phyloP scores from a whole-genome alignment of 1,140 invertebrate genomes.

The Hycleus phaleratus region DNA sequence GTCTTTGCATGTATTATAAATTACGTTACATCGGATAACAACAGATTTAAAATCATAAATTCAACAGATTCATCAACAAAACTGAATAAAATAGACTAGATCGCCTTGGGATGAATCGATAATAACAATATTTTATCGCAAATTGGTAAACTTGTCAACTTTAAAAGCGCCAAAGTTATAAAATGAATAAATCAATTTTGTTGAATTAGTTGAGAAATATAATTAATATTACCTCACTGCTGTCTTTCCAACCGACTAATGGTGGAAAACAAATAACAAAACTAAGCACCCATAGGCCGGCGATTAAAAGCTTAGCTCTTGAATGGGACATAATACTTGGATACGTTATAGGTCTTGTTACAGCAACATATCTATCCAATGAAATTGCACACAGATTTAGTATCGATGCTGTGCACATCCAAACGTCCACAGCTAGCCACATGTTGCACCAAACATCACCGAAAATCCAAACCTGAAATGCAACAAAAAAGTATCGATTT shows the following conservation, averaged over 20 bases:
- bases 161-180: too few species aligned
- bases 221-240: conserved; percentile 48
- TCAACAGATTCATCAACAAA: too few species aligned
- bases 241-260: conserved; percentile 87
- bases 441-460: conserved; percentile 86
- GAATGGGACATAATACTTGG: conserved; percentile 86
- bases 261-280: conserved; percentile 97
- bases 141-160: too few species aligned
- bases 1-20: too few species aligned
- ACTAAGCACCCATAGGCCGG: conserved; percentile 86
- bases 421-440: conserved; percentile 91
- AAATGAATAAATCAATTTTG: background rate
- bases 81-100: too few species aligned
- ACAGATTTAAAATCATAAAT: too few species aligned
- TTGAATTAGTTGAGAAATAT: background rate
- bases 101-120: too few species aligned
- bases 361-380: conserved; percentile 88
- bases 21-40: too few species aligned
- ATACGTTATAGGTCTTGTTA: conserved; percentile 88
- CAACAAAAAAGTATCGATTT: background rate
- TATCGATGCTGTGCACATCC: conserved; percentile 95
- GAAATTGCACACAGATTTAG: conserved; percentile 88
- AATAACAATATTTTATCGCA: too few species aligned
- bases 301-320: conserved; percentile 81
- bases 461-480: conserved; percentile 79